Evolutionary conservation across 2,888 invertebrate genomes (phyloP).

Genomic region (Laothoe populi): DNA sequence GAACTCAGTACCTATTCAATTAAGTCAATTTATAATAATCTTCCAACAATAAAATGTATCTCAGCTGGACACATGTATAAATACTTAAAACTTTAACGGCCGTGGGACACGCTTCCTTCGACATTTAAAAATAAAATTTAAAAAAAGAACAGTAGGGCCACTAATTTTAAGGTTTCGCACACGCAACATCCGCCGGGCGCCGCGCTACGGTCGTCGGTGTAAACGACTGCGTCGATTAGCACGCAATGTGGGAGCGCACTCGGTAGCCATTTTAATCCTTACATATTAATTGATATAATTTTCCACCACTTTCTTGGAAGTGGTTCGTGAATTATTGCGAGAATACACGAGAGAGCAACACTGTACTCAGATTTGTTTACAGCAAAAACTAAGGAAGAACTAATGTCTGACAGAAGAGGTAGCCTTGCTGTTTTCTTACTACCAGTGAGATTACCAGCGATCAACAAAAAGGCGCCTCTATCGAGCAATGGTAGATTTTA

Average conservation of each 20-base stretch:
- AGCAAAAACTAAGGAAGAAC: too few species aligned
- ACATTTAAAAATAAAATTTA: slow-evolving; percentile 6
- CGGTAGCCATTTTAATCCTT: not conserved
- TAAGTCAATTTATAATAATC: not conserved
- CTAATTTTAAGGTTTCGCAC: slow-evolving; percentile 11
- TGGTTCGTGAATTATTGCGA: too few species aligned
- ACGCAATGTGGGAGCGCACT: not conserved
- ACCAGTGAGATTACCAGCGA: too few species aligned
- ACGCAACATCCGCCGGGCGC: slow-evolving; percentile 7
- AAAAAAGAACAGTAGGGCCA: not conserved
- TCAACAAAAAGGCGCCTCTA: too few species aligned
- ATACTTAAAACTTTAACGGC: slow-evolving; percentile 1
- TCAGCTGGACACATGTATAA: not conserved
- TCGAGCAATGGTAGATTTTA: too few species aligned
- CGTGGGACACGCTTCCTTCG: not conserved
- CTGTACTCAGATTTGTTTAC: too few species aligned
- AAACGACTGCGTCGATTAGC: not conserved
- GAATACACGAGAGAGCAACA: too few species aligned
- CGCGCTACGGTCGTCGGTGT: not conserved
- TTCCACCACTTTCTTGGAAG: too few species aligned
- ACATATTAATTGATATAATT: not conserved
- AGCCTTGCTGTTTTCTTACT: too few species aligned
- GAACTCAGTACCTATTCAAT: too few species aligned
- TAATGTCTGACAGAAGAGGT: too few species aligned
- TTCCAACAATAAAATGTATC: not conserved